Evolutionary conservation across 2,888 invertebrate genomes (phyloP), one percentile per base, ranked within the genome.

Genomic region (Periphyllus acericola): DNA sequence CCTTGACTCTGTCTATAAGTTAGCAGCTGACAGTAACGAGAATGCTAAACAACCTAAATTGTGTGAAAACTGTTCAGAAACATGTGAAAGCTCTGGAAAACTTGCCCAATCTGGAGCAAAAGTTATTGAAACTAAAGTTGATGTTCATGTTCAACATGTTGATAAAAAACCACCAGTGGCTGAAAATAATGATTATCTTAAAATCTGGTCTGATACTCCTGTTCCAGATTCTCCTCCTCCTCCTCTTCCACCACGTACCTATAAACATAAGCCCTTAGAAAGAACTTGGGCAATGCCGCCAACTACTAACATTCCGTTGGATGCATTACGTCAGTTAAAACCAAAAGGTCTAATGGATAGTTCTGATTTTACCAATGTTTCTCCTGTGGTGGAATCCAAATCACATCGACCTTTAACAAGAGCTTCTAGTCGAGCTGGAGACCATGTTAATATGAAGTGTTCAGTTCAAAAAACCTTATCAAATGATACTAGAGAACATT

Each of bases 41-140:
- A 76, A 81, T 66, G 87, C 81, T n/a, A 80, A 89, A 55, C 80
- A 80, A 21, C 36, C 81, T 5, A 86, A 80, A 79, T 14, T 46
- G 3, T 83, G 83, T 79, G 84, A 83, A 78, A 66, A 85, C 36
- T 85, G 55, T 66, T 74, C 88, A 55, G 89, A 89, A 66, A 84
- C 88, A 60, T 88, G 82, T 40, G 81, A 81, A 71, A 75, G 55
- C 68, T 74, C 88, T 71, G 89, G 83, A 17, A 90, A 94, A 91
- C 93, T 97, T 89, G 6, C 74, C 66, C 87, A 81, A 79, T 97
- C 97, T 55, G 93, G 94, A 89, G 96, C 97, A 80, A 95, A 95
- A 89, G 94, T 95, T 90, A 95, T 95, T 68, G 94, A 95, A 91
- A 94, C 95, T 89, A 94, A 95, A 91, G 95, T 95, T 90, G 95